phyloP scores from a whole-genome alignment of 2,797 vertebrate genomes.

The Neosilurus hyrtlii region DNA sequence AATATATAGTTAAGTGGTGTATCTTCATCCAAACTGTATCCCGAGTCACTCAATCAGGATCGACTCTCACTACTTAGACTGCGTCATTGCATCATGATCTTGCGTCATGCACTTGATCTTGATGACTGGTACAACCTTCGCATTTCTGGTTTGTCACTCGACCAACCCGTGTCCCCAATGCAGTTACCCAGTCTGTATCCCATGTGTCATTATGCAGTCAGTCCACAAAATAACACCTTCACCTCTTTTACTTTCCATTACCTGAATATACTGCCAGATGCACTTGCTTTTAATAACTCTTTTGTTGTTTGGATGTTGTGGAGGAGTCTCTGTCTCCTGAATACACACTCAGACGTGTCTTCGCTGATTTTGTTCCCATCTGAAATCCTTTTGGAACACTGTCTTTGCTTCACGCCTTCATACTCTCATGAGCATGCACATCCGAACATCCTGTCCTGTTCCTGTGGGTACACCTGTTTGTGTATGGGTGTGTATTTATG shows the following conservation, averaged over 20 bases:
- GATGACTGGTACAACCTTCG: too few relatives aligned
- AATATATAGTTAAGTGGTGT: not conserved
- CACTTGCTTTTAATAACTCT: not conserved
- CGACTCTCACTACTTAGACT: too few relatives aligned
- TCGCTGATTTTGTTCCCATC: not conserved
- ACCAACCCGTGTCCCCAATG: not conserved
- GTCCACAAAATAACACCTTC: not conserved
- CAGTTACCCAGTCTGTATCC: not conserved
- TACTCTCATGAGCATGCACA: slow-evolving; percentile 37
- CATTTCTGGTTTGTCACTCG: not conserved
- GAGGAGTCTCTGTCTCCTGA: slow-evolving; percentile 3
- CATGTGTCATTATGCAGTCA: too few relatives aligned
- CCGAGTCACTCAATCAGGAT: not conserved
- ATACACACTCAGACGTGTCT: slow-evolving; percentile 13
- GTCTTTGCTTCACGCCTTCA: slow-evolving; percentile 21
- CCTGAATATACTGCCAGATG: not conserved
- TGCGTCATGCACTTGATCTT: too few relatives aligned
- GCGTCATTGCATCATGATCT: too few relatives aligned
- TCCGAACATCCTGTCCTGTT: not conserved
- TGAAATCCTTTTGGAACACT: slow-evolving; percentile 42
- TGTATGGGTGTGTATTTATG: not conserved
- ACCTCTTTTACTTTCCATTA: not conserved
- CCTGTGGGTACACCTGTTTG: not conserved
- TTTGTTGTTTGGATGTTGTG: not conserved
- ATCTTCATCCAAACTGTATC: not conserved